Evolutionary conservation across 2,113 vertebrate genomes (phyloP), one percentile per base, ranked within the genome.

Genomic region (Phaethon lepturus): DNA sequence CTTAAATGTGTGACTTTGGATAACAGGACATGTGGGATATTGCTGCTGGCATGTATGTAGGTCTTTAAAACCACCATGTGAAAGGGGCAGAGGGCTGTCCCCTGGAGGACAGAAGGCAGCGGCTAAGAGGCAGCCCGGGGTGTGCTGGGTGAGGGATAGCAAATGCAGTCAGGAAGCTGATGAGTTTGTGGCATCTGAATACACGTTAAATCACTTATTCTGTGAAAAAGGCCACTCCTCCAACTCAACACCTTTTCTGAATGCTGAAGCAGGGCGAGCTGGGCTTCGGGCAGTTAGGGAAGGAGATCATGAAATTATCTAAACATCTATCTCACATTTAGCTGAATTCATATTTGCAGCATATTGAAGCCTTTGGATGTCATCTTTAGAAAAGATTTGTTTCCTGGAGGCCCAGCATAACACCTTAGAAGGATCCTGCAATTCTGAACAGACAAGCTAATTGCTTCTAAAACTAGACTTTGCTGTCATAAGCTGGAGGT

Each of bases 41-140:
- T 42, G 17, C 25, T 4, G 17, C 19, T 35, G 16, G 44, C 53
- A 67, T 1, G 1, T 18, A 47, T 7, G 8, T 17, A 53, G 42
- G 13, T 81, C 26, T 78, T 66, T n/a, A 62, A 91, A 82, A 9
- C 42, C 2, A 13, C 17, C 0, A 0, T 12, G 17, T 29, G 9
- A 55, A 63, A 83, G 19, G 23, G 19, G 7, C 1, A 18, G 0
- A 3, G 38, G 52, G 8, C 35, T 52, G 5, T 9, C 66, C 68
- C 25, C 17, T 35, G 16, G 52, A 47, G 13, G 28, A 64, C 13
- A 49, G 28, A 80, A 75, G 44, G 18, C 38, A 44, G 35, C 7
- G 28, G 66, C 29, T 10, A 28, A 90, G 33, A 71, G 29, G 56
- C 19, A 58, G 47, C 8, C 35, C 9, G 28, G 35, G 55, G 25